A percentile compares a stretch with the other conserved stretches of the same genome.
Evolutionary conservation across 2,797 vertebrate genomes (phyloP).

Genomic region (Morus bassanus): DNA sequence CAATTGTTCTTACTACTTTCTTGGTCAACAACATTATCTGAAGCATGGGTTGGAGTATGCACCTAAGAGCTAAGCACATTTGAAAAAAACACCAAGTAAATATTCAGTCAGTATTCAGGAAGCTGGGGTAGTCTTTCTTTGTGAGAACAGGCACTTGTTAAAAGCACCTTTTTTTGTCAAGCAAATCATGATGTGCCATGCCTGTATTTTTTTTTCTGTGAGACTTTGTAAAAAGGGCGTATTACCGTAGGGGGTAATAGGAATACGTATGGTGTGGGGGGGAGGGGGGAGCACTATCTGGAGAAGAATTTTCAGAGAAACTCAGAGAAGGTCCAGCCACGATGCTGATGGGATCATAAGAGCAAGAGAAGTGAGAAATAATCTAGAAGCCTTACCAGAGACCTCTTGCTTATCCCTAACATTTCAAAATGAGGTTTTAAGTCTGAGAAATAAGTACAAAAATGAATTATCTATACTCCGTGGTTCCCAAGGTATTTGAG

Average conservation of each 20-base stretch:
- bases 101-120: not conserved
- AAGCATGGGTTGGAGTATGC: not conserved
- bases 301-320: not conserved
- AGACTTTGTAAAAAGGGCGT: not conserved
- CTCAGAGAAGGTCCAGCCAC: not conserved
- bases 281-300: not conserved
- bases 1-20: not conserved
- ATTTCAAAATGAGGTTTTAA: conserved; percentile 28
- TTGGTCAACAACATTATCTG: not conserved
- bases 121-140: not conserved
- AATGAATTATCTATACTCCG: conserved; percentile 46
- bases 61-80: not conserved
- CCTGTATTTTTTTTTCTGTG: not conserved
- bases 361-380: not conserved
- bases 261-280: not conserved
- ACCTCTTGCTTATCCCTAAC: not conserved
- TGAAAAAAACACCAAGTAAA: not conserved
- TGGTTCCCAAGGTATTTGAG: conserved; percentile 34
- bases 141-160: not conserved
- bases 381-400: not conserved
- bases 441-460: conserved; percentile 20
- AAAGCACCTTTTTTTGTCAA: not conserved
- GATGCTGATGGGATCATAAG: not conserved
- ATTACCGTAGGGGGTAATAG: not conserved
- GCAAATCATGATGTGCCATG: not conserved